Conservation (phyloP, 2,113 vertebrate genomes). For the Menidia beryllina region DNA sequence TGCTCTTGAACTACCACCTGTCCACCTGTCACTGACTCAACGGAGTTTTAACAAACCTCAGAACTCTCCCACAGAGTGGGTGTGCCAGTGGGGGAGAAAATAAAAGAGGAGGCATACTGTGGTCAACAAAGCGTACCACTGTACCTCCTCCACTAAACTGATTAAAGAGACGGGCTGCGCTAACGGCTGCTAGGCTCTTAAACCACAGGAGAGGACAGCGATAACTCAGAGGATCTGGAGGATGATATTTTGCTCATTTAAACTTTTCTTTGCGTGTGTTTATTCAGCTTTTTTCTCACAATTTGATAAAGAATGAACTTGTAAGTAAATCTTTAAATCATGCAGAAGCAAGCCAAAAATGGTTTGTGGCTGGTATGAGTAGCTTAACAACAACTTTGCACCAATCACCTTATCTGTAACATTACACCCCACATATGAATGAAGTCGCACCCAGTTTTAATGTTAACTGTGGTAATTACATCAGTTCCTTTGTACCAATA, state of each 20-base stretch:
- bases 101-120: conserved; percentile 73
- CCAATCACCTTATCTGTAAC: background rate
- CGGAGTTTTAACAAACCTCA: conserved; percentile 42
- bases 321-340: background rate
- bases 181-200: conserved; percentile 70
- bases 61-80: conserved; percentile 59
- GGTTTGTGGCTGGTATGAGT: background rate
- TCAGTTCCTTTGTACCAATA: conserved; percentile 33
- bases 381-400: background rate
- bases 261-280: conserved; percentile 19
- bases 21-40: conserved; percentile 63
- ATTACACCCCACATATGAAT: background rate
- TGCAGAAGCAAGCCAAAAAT: too few species aligned
- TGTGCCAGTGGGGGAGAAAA: conserved; percentile 77
- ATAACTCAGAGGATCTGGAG: conserved; percentile 53
- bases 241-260: background rate
- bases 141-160: conserved; percentile 68
- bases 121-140: conserved; percentile 62
- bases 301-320: background rate
- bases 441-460: conserved; percentile 1
- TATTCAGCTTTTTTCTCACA: background rate
- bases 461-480: background rate
- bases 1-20: conserved; percentile 53
- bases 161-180: conserved; percentile 79
- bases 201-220: conserved; percentile 67